A percentile compares a stretch with the other conserved stretches of the same genome.
Conservation (phyloP, 2,888 invertebrate genomes). For the Allophyes oxyacanthae region DNA sequence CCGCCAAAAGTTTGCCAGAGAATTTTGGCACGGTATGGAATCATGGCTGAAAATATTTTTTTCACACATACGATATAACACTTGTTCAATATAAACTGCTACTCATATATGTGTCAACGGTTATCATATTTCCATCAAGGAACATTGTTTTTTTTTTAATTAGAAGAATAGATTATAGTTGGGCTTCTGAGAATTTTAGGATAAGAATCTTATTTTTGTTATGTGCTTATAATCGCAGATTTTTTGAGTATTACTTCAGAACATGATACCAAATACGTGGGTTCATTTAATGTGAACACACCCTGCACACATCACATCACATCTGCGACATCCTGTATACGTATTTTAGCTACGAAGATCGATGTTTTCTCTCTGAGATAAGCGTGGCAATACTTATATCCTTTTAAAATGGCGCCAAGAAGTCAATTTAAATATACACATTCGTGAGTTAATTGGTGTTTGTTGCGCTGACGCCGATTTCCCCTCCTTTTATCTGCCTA, state of each 20-base stretch:
- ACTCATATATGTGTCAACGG: constrained; percentile 56
- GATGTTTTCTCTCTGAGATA: too few relatives aligned
- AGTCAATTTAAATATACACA: constrained; percentile 18
- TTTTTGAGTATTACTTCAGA: too few relatives aligned
- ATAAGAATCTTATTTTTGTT: too few relatives aligned
- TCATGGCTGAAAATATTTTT: constrained; percentile 69
- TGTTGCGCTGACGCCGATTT: constrained; percentile 7
- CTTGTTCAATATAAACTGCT: constrained; percentile 41
- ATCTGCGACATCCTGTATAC: too few relatives aligned
- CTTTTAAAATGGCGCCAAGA: constrained; percentile 25
- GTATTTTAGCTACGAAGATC: too few relatives aligned
- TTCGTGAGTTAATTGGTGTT: constrained; percentile 25
- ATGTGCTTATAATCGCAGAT: too few relatives aligned
- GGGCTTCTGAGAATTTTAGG: too few relatives aligned
- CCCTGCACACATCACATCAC: too few relatives aligned
- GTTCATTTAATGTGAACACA: too few relatives aligned
- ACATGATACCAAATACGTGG: too few relatives aligned
- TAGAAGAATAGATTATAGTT: too few relatives aligned
- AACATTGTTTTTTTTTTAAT: constrained; percentile 6
- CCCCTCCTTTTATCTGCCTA: constrained; percentile 28
- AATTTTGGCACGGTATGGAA: constrained; percentile 71
- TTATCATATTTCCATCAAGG: constrained; percentile 27
- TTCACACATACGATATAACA: constrained; percentile 44
- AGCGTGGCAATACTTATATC: background rate
- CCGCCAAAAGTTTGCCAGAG: constrained; percentile 52